Conservation (phyloP, 2,113 vertebrate genomes). For the Charina bottae region DNA sequence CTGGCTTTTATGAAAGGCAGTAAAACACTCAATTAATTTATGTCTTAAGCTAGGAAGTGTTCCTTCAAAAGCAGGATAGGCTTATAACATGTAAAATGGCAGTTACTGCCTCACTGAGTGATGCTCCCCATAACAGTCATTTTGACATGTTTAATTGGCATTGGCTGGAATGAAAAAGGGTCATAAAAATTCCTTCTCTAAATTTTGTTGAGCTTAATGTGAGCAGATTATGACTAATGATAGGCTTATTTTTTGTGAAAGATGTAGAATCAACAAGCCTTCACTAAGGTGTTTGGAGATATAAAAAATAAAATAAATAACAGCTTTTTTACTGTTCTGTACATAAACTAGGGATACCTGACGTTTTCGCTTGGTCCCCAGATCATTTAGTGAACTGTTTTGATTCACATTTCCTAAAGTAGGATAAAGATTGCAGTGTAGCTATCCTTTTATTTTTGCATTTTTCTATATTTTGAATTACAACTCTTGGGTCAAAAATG, state of each 20-base stretch:
- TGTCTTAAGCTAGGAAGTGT: conserved; percentile 11
- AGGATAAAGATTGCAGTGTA: not conserved
- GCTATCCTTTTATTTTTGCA: not conserved
- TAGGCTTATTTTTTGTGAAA: not conserved
- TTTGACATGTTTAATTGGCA: not conserved
- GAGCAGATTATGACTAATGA: not conserved
- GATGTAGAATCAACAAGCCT: not conserved
- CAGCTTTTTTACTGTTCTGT: not conserved
- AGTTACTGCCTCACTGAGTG: not conserved
- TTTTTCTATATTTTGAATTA: not conserved
- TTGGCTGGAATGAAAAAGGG: conserved; percentile 23
- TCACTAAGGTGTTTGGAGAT: not conserved
- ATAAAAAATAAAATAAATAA: not conserved
- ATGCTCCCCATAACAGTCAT: not conserved
- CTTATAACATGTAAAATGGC: not conserved
- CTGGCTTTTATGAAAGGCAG: conserved; percentile 16
- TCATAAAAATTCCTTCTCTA: not conserved
- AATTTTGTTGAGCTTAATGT: conserved; percentile 15
- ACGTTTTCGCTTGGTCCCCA: not conserved
- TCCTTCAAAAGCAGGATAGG: not conserved
- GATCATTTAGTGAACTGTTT: not conserved
- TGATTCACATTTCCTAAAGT: not conserved
- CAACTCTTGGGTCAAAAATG: not conserved
- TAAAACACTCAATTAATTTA: conserved; percentile 29
- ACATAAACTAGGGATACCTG: not conserved